Evolutionary conservation across 2,888 invertebrate species (phyloP), one percentile per base, ranked within the genome.

Genomic region (Andrena trimmerana): DNA sequence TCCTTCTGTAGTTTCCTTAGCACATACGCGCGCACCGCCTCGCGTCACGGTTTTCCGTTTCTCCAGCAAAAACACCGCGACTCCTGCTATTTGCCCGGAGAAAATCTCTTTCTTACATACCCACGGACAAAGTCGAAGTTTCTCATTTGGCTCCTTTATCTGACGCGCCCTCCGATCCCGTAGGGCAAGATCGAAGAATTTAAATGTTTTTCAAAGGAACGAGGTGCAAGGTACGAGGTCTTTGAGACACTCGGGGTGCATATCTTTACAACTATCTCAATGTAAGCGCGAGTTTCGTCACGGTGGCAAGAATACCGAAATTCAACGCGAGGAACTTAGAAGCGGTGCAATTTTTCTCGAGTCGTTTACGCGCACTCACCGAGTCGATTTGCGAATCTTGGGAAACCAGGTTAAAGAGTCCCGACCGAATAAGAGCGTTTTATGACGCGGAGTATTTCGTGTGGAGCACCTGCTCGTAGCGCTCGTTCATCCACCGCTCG

Each of bases 401-500:
- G 24, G 31, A 33, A 78, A 65, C 57, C 24, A n/a, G 68, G 72
- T 68, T 63, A 69, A 68, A 72, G 68, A 36, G 24, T 52, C 16
- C 27, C 20, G 36, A 20, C 27, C 59, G 57, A 29, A 68, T 42
- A 36, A 68, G 72, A 68, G 50, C 52, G 27, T 70, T 86, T 82
- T 73, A 76, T 16, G 75, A 71, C 27, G 57, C 29, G 48, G n/a
- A 72, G 62, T 67, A 72, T 72, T 76, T 76, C 70, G 52, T 33
- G 24, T 48, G 62, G 24, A 4, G 20, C 63, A 33, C 69, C 79
- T 62, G 59, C 65, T 82, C 68, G 85, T 60, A 62, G 79, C 66
- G 52, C 65, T 79, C 68, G 85, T 60, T 59, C 81, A 76, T 76
- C 68, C 31, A 71, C 16, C 70, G 66, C 75, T 78, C 78, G 50